Percentiles rank a stretch among this genome's conserved stretches.
These are phyloP conservation scores for Pempheris klunzingeri DNA, from an alignment of 2,797 vertebrate species.

Conservation along the genomic window DNA sequence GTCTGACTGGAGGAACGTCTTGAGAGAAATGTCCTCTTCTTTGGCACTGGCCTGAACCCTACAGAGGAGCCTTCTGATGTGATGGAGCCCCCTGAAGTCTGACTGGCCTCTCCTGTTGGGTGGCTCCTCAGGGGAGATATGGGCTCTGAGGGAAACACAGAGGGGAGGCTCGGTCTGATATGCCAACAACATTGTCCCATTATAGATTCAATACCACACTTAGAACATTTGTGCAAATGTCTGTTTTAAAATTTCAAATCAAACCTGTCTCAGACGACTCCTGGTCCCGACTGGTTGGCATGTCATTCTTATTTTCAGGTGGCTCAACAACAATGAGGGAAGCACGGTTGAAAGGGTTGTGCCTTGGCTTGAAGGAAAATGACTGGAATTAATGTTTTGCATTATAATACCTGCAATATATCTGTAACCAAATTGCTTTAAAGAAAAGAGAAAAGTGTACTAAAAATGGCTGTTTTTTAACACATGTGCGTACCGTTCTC, in stretches of 20 bases:
- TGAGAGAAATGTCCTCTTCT: constrained; percentile 89
- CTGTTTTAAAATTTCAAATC: constrained; percentile 2
- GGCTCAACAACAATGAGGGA: constrained; percentile 72
- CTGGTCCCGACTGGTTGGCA: constrained; percentile 31
- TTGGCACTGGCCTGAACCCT: constrained; percentile 89
- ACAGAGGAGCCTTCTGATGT: constrained; percentile 69
- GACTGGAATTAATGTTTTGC: neutral
- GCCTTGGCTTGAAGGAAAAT: constrained; percentile 77
- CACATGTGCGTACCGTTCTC: constrained; percentile 69
- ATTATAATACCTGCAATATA: neutral
- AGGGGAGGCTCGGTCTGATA: constrained; percentile 3
- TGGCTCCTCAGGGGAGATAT: constrained; percentile 70
- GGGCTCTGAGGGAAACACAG: constrained; percentile 78
- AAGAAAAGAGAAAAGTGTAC: neutral
- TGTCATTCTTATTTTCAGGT: constrained; percentile 61
- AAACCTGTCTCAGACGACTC: constrained; percentile 65
- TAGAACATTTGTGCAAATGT: neutral
- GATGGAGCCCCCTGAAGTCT: constrained; percentile 65
- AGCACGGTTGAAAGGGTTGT: constrained; percentile 85
- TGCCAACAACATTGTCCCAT: too few species aligned
- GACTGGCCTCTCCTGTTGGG: constrained; percentile 58
- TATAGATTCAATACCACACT: neutral
- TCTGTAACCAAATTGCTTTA: neutral
- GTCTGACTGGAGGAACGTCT: constrained; percentile 72
- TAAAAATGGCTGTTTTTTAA: neutral